A percentile compares a stretch with the other conserved stretches of the same genome.
Evolutionary conservation across 2,113 vertebrate species (phyloP).

Genomic region (Elephas maximus): DNA sequence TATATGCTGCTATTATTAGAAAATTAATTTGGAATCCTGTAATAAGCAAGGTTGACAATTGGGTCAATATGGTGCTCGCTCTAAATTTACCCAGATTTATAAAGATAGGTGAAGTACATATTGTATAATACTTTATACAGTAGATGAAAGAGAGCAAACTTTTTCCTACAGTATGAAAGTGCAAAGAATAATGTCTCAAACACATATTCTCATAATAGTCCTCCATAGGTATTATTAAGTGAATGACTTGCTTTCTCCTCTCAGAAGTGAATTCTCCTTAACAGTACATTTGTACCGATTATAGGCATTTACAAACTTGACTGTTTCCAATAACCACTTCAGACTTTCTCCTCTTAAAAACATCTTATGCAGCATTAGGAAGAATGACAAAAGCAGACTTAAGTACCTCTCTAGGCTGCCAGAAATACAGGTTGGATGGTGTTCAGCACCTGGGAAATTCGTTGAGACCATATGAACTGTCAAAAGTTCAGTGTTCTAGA

Average conservation of each 20-base stretch:
- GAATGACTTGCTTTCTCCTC: conserved; percentile 42
- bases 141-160: not conserved
- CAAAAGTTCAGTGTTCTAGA: conserved; percentile 61
- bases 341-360: conserved; percentile 58
- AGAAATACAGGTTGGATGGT: conserved; percentile 48
- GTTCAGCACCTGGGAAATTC: conserved; percentile 75
- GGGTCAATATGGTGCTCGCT: not conserved
- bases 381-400: conserved; percentile 67
- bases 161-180: not conserved
- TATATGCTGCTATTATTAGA: not conserved
- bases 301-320: conserved; percentile 28
- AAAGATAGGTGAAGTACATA: not conserved
- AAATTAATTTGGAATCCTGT: conserved; percentile 15
- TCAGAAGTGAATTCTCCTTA: conserved; percentile 45
- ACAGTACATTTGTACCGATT: not conserved
- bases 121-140: not conserved
- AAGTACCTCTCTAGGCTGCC: conserved; percentile 52
- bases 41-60: not conserved
- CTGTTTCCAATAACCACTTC: conserved; percentile 32
- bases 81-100: not conserved
- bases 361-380: conserved; percentile 31
- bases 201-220: not conserved
- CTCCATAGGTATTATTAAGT: not conserved
- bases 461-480: conserved; percentile 74
- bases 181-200: not conserved